These are phyloP conservation scores for Drosophila asahinai DNA, from an alignment of 1,140 invertebrate genomes.

Conservation along the genomic window DNA sequence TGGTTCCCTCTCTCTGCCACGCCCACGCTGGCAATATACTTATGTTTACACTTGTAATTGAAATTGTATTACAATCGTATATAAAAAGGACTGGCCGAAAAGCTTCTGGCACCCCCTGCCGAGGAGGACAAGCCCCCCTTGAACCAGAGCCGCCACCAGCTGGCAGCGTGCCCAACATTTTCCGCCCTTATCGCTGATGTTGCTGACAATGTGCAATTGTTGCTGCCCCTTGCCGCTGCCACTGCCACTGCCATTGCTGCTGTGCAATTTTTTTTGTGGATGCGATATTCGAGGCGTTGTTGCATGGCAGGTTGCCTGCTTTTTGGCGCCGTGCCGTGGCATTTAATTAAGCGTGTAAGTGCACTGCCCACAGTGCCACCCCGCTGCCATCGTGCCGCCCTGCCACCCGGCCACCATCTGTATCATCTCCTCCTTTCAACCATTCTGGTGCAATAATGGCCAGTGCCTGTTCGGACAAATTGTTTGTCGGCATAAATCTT, in stretches of 20 bases:
- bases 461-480: slow-evolving; percentile 35
- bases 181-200: slow-evolving; percentile 74
- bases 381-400: background rate
- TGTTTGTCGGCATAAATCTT: slow-evolving; percentile 49
- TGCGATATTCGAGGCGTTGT: slow-evolving; percentile 29
- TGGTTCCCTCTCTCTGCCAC: background rate
- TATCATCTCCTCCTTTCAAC: background rate
- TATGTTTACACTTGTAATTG: slow-evolving; percentile 83
- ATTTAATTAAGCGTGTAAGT: slow-evolving; percentile 83
- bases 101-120: background rate
- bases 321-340: slow-evolving; percentile 57
- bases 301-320: slow-evolving; percentile 71
- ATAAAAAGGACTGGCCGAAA: slow-evolving; percentile 38
- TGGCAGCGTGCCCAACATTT: slow-evolving; percentile 69
- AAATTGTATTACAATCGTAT: slow-evolving; percentile 81
- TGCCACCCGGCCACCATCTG: background rate
- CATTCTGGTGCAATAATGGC: slow-evolving; percentile 21
- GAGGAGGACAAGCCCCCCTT: background rate
- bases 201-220: slow-evolving; percentile 73
- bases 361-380: slow-evolving; percentile 37
- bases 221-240: slow-evolving; percentile 9
- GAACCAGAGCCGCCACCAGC: slow-evolving; percentile 17
- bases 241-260: slow-evolving; percentile 22
- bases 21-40: slow-evolving; percentile 67
- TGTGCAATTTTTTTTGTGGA: slow-evolving; percentile 18